Conservation (phyloP, 2,797 vertebrate genomes). For the Notamacropus eugenii region DNA sequence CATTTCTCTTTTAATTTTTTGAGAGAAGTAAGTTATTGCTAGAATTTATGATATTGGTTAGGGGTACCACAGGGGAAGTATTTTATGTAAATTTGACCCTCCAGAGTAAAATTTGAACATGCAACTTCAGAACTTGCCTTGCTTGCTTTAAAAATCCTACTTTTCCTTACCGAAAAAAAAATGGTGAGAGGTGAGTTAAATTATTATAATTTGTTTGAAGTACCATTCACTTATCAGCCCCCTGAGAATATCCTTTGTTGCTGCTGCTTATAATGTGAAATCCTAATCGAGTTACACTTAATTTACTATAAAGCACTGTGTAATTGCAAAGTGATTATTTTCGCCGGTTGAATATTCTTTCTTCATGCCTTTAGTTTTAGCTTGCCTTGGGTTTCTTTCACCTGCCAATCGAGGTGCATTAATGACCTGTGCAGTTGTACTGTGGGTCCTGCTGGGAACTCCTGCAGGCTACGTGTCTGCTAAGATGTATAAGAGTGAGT, state of each 20-base stretch:
- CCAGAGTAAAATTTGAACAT: conserved; percentile 35
- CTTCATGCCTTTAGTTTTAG: conserved; percentile 79
- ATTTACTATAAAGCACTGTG: conserved; percentile 7
- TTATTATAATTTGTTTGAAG: conserved; percentile 35
- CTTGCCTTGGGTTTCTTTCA: conserved; percentile 84
- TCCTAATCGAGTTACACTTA: conserved; percentile 30
- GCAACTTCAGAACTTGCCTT: conserved; percentile 37
- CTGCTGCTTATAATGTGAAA: conserved; percentile 4
- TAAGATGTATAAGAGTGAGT: conserved; percentile 94
- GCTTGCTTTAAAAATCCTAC: conserved; percentile 44
- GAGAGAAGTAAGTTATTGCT: background rate
- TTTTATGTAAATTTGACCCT: conserved; percentile 33
- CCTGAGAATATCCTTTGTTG: conserved; percentile 19
- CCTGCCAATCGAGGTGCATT: conserved; percentile 91
- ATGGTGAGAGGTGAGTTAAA: conserved; percentile 28
- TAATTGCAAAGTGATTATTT: conserved; percentile 21
- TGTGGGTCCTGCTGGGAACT: conserved; percentile 94
- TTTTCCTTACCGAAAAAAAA: conserved; percentile 25
- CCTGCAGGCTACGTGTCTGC: conserved; percentile 93
- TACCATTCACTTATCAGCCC: background rate
- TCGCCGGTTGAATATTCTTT: conserved; percentile 12
- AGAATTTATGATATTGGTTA: background rate
- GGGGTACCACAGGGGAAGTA: background rate
- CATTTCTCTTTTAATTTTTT: background rate
- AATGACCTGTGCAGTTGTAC: conserved; percentile 93